A percentile compares a stretch with the other conserved stretches of the same genome.
phyloP scores from a whole-genome alignment of 2,113 vertebrate species.

The Poicephalus gulielmi region DNA sequence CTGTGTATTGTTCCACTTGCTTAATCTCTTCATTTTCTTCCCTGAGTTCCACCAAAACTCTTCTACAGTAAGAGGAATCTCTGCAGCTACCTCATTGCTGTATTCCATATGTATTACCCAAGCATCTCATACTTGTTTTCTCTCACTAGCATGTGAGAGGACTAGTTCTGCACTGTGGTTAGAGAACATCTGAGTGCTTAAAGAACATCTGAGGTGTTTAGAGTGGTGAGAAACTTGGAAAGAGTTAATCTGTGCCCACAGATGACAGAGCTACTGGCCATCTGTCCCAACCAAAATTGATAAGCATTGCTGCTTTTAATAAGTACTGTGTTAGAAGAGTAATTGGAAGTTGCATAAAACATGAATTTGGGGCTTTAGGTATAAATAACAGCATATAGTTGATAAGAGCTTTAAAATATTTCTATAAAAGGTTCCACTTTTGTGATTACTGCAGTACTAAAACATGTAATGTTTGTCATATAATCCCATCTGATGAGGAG shows the following conservation, averaged over 20 bases:
- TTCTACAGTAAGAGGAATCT: neutral
- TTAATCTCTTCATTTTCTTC: neutral
- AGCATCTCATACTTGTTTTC: neutral
- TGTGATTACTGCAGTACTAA: conserved; percentile 1
- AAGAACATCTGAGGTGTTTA: neutral
- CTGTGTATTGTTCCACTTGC: neutral
- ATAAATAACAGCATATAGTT: conserved; percentile 11
- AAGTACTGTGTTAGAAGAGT: neutral
- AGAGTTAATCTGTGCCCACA: neutral
- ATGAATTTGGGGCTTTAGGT: neutral
- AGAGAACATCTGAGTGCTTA: neutral
- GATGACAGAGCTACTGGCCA: neutral
- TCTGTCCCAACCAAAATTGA: neutral
- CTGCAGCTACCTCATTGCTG: neutral
- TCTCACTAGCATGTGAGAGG: neutral
- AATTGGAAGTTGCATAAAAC: conserved; percentile 54
- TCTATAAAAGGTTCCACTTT: conserved; percentile 16
- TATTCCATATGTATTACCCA: neutral
- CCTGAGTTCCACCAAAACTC: neutral
- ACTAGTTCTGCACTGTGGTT: neutral
- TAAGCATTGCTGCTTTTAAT: conserved; percentile 28
- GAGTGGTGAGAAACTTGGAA: neutral
- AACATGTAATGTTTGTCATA: neutral
- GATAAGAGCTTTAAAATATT: conserved; percentile 12
- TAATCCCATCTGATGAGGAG: conserved; percentile 21